Base-by-base conservation (phyloP, 2,113 vertebrate species). In the Hippocampus comes region DNA sequence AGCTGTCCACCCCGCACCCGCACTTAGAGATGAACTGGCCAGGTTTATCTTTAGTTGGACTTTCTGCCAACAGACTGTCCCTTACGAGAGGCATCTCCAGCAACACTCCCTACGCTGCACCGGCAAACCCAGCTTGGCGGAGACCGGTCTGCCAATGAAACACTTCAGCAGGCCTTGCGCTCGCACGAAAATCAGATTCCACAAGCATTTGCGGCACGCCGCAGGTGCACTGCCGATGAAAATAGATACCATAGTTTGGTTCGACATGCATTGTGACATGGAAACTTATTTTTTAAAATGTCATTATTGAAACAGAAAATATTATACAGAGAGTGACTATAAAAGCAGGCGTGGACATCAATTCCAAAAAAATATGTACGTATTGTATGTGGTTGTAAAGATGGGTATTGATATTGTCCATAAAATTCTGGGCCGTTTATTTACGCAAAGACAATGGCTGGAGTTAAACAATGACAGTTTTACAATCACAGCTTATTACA, bases 401-500 rank as follows among this genome's bases (percentile, higher is more conserved):
- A 83, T 55, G 83, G 70, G 73, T 81, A 81, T 87, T 79, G 82
- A 79, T 85, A 75, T 67, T 76, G 78, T 81, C 75, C 63, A 76
- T 76, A 80, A 82, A 81, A 73, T 80, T 76, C 74, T 57, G 75
- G 83, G 75, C 77, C 65, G 73, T 90, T 89, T 89, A 90, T 91
- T 90, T 91, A 86, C 85, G 87, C 82, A 43, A 85, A 87, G 88
- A 90, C 90, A 89, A 91, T 89, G 80, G 82, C 87, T 76, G 75
- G 72, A 63, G 82, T 84, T 78, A 85, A 74, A 68, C 82, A 84
- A 84, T 90, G 90, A 85, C 91, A 91, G 81, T 89, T 90, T 91
- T 90, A 91, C 87, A 89, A 91, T 91, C 87, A 87, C 67, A n/a
- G 83, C 86, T 90, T 91, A 92, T 92, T 92, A 92, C 83, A 91